Evolutionary conservation across 2,797 vertebrate species (phyloP).

Genomic region (Pampus argenteus): DNA sequence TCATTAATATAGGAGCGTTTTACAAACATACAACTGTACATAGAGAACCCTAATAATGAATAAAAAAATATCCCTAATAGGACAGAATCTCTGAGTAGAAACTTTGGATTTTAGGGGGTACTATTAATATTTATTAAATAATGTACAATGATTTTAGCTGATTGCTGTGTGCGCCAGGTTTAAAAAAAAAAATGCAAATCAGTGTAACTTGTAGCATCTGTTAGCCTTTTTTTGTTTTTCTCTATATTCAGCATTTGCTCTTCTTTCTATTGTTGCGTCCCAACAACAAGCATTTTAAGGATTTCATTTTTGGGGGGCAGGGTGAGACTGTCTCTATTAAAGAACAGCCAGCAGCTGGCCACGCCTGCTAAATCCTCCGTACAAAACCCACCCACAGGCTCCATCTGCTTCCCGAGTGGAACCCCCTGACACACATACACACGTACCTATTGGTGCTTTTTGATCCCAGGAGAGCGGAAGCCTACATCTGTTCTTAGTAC

Average conservation of each 20-base stretch:
- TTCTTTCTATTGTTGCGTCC: slow-evolving; percentile 36
- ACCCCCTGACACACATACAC: slow-evolving; percentile 36
- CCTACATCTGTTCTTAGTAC: slow-evolving; percentile 75
- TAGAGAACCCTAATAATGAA: background rate
- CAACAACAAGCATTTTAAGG: slow-evolving; percentile 36
- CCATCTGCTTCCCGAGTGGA: slow-evolving; percentile 76
- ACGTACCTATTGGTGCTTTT: slow-evolving; percentile 53
- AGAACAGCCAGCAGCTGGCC: slow-evolving; percentile 70
- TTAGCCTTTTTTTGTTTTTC: slow-evolving; percentile 3
- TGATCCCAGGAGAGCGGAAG: slow-evolving; percentile 69
- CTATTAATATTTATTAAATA: background rate
- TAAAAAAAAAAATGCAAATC: background rate
- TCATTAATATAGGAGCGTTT: background rate
- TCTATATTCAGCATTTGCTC: background rate
- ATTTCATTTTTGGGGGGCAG: slow-evolving; percentile 49
- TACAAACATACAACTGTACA: background rate
- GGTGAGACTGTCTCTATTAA: slow-evolving; percentile 48
- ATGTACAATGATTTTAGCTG: background rate
- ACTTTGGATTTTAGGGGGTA: background rate
- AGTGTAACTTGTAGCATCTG: background rate
- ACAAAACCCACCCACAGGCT: slow-evolving; percentile 73
- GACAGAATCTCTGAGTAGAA: background rate
- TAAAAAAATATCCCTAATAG: background rate
- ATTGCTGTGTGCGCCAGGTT: background rate
- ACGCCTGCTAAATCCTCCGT: slow-evolving; percentile 69